Evolutionary conservation across 2,797 vertebrate genomes (phyloP).

Genomic region (Steatocranus sp.): DNA sequence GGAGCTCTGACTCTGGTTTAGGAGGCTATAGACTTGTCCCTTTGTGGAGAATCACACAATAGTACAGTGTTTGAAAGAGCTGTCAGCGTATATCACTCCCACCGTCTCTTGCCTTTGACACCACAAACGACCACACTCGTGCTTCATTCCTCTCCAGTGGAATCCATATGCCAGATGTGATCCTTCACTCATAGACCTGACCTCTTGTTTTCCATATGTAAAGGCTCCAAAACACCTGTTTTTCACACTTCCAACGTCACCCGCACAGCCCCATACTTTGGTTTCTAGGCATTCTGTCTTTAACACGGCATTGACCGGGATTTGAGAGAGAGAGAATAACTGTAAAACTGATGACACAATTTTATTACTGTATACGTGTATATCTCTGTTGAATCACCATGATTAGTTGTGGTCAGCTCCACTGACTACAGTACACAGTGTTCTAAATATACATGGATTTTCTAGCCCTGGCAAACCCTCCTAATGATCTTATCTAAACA

Average conservation of each 20-base stretch:
- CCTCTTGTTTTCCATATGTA: slow-evolving; percentile 44
- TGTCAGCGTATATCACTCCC: slow-evolving; percentile 37
- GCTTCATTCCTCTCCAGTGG: slow-evolving; percentile 23
- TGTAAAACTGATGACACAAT: neutral
- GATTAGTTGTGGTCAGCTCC: neutral
- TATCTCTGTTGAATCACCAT: neutral
- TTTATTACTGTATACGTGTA: neutral
- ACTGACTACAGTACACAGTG: neutral
- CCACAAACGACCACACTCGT: slow-evolving; percentile 12
- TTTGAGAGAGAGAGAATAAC: neutral
- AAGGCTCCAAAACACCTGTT: slow-evolving; percentile 61
- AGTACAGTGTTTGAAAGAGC: slow-evolving; percentile 43
- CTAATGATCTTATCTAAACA: slow-evolving; percentile 56
- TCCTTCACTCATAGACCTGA: slow-evolving; percentile 46
- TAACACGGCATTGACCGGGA: neutral
- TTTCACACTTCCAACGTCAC: slow-evolving; percentile 28
- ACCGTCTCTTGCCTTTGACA: slow-evolving; percentile 21
- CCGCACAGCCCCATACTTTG: slow-evolving; percentile 16
- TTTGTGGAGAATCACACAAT: slow-evolving; percentile 46
- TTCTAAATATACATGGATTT: slow-evolving; percentile 45
- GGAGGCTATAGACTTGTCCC: slow-evolving; percentile 20
- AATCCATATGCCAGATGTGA: slow-evolving; percentile 59
- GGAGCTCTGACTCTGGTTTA: slow-evolving; percentile 53
- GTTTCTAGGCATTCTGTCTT: neutral
- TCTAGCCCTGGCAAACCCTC: slow-evolving; percentile 24